Evolutionary conservation across 1,140 invertebrate genomes (phyloP).

Genomic region (Diprion similis): DNA sequence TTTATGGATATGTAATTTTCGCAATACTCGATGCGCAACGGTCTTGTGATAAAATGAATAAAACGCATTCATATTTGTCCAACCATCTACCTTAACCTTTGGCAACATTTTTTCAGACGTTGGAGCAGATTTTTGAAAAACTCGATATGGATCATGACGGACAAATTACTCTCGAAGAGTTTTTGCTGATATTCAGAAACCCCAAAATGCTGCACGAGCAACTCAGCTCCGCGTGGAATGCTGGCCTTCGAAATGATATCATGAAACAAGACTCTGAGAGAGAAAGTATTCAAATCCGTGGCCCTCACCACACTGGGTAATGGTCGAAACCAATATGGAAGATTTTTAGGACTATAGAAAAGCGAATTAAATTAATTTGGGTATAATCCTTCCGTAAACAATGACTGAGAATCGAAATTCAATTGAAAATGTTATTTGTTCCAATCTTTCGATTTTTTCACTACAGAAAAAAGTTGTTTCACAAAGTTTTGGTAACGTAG

Average conservation of each 20-base stretch:
- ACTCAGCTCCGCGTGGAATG: constrained; percentile 42
- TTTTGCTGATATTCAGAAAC: constrained; percentile 69
- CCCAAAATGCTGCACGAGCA: constrained; percentile 55
- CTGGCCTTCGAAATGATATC: constrained; percentile 34
- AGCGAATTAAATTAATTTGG: too few species aligned
- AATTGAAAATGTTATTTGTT: too few species aligned
- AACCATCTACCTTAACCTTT: constrained; percentile 62
- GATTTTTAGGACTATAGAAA: constrained; percentile 38
- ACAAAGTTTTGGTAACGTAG: constrained; percentile 12
- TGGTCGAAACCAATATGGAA: constrained; percentile 20
- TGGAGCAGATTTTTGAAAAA: constrained; percentile 72
- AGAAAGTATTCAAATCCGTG: constrained; percentile 38
- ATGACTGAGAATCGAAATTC: too few species aligned
- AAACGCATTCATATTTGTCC: constrained; percentile 56
- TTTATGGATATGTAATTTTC: constrained; percentile 64
- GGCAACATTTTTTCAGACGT: constrained; percentile 66
- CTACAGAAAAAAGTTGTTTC: background rate
- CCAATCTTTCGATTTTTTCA: background rate
- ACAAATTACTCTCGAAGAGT: constrained; percentile 72
- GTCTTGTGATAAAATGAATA: constrained; percentile 29
- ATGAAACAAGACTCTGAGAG: constrained; percentile 38
- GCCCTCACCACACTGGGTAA: constrained; percentile 43
- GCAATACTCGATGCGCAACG: constrained; percentile 66
- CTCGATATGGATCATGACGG: constrained; percentile 71
- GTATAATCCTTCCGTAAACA: too few species aligned